Evolutionary conservation across 2,113 vertebrate genomes (phyloP).

Genomic region (Channa maculata): DNA sequence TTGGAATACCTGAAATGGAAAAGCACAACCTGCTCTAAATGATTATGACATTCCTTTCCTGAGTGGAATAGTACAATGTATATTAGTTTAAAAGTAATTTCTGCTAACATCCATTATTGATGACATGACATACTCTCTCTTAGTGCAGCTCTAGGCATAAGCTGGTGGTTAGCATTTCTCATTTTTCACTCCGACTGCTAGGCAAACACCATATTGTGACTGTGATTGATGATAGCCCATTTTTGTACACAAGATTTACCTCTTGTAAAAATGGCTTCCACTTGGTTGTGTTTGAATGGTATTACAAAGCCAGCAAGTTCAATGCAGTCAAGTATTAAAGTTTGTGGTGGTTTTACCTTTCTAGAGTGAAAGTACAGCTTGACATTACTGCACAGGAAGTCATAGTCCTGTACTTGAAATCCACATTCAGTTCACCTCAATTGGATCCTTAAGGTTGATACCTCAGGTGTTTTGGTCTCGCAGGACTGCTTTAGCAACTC

Average conservation of each 20-base stretch:
- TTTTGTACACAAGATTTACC: constrained; percentile 62
- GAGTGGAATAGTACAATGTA: constrained; percentile 35
- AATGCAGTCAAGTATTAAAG: constrained; percentile 17
- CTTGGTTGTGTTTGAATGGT: constrained; percentile 54
- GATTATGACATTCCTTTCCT: constrained; percentile 24
- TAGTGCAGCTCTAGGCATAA: constrained; percentile 42
- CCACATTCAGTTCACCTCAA: background rate
- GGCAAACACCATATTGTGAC: constrained; percentile 59
- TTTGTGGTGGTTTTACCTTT: constrained; percentile 19
- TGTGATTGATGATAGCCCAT: constrained; percentile 66
- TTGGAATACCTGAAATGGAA: constrained; percentile 52
- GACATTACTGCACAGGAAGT: background rate
- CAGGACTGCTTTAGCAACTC: background rate
- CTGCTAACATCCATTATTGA: constrained; percentile 47
- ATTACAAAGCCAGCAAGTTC: constrained; percentile 39
- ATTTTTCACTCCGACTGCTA: constrained; percentile 50
- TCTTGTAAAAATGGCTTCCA: constrained; percentile 57
- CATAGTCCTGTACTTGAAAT: background rate
- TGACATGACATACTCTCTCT: constrained; percentile 58
- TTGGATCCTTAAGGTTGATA: constrained; percentile 12
- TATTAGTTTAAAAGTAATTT: constrained; percentile 60
- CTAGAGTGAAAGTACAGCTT: background rate
- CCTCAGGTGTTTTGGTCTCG: background rate
- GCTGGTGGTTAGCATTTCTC: constrained; percentile 57
- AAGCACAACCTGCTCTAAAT: constrained; percentile 34